phyloP scores from a whole-genome alignment of 2,113 vertebrate species.

The Charadrius vociferus region DNA sequence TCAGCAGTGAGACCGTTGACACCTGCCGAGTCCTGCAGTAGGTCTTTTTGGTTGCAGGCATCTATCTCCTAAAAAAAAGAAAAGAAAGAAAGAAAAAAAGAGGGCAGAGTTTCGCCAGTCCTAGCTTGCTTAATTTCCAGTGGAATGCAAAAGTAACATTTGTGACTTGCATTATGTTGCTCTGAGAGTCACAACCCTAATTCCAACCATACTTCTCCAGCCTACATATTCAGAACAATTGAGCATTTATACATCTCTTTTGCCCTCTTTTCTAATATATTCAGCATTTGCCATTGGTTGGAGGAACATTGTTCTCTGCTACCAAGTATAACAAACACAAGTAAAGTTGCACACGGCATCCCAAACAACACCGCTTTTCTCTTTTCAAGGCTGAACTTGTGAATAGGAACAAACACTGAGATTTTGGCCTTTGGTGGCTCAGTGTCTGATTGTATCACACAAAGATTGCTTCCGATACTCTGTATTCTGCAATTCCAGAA shows the following conservation, averaged over 20 bases:
- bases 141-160: conserved; percentile 58
- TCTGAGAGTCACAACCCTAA: conserved; percentile 64
- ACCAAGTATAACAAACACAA: conserved; percentile 36
- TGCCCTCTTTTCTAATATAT: conserved; percentile 27
- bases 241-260: conserved; percentile 42
- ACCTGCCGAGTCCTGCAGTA: background rate
- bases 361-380: conserved; percentile 27
- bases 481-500: background rate
- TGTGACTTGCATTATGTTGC: conserved; percentile 56
- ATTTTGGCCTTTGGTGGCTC: background rate
- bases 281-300: conserved; percentile 36
- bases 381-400: conserved; percentile 3
- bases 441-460: background rate
- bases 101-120: conserved; percentile 40
- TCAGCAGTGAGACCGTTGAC: background rate
- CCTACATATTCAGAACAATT: conserved; percentile 78
- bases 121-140: conserved; percentile 33
- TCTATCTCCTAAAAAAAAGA: conserved; percentile 68
- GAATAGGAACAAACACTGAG: background rate
- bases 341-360: background rate
- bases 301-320: conserved; percentile 49
- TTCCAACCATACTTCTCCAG: conserved; percentile 80
- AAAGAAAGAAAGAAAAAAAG: background rate
- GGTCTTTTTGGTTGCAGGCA: conserved; percentile 17
- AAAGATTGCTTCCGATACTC: background rate